Base-by-base conservation (phyloP, 30 jellyfish, hydroid and myxozoan species). In the Aurelia sp. region DNA sequence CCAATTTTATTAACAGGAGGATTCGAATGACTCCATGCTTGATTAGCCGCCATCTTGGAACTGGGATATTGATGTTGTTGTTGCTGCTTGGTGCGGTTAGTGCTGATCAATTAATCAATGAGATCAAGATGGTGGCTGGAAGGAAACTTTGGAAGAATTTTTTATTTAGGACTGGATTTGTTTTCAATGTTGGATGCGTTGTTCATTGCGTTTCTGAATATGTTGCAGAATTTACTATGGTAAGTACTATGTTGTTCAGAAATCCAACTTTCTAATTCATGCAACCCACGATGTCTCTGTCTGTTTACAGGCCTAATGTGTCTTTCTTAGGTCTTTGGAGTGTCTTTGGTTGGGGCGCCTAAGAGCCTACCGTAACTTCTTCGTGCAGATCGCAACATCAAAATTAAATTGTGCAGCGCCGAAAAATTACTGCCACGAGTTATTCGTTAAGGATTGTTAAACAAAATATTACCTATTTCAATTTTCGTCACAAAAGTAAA, bases 211-310 rank as follows among this genome's bases (percentile, higher is more conserved):
- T 83, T 51, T 84, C 96, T 20, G 94, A 82, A 52, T 87, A 93
- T 83, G 90, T 89, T 55, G 97, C 96, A 0, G 98, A 93, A 61
- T 82, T 93, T 63, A 93, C 98, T 5, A 69, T 93, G 93, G 98
- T 93, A 85, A 65, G 92, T 37, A 22, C 37, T 37, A 11, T 6
- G 13, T 63, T 11, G 20, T 33, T 16, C 1, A 0, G 11, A 17
- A 31, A 19, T 58, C 4, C 1, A 11, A 18, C 0, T 41, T 73
- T 12, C n/a, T 12, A 3, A 18, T 41, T 19, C 50, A 27, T 27
- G 33, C 33, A 27, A 27, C 33, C 33, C 33, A 27, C 33, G 33
- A 27, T 27, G 33, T 27, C 33, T 27, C 33, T 27, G 2, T 27
- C 33, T 27, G n/a, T n/a, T n/a, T n/a, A n/a, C n/a, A n/a, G n/a